Evolutionary conservation across 2,888 invertebrate genomes (phyloP), one percentile per base, ranked within the genome.

Genomic region (Lasioglossum marginatum): DNA sequence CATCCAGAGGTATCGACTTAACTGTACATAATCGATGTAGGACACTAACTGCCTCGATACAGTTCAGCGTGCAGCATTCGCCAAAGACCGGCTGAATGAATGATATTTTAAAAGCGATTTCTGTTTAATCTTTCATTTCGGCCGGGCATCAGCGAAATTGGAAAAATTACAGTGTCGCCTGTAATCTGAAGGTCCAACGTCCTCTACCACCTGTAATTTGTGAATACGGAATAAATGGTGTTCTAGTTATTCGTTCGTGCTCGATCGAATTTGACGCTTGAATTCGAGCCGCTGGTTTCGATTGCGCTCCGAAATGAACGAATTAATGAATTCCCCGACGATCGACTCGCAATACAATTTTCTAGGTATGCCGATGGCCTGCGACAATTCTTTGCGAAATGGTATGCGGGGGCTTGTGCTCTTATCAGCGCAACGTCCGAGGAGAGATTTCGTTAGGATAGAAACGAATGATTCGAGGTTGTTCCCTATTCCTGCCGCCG

Each of bases 321-420:
- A 70, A 70, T 70, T 70, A 70, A 70, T 70, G 70, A 70, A 70
- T 70, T 70, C 40, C 2, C 40, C 5, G 70, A n/a, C n/a, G 70
- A n/a, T 70, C 40, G 14, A 23, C 23, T 37, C 4, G 23, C 68
- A 37, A 68, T 23, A 37, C 37, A 37, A 37, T 23, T 43, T 14
- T 31, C 68, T 68, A 10, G 68, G 37, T 40, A n/a, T n/a, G 40
- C 2, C 68, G 68, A 37, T 14, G 37, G 23, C 4, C 12, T 1
- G 37, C 12, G 40, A 40, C 23, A 6, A 40, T 88, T 90, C 85
- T 79, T 82, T 80, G 52, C 66, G 6, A 40, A n/a, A n/a, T n/a
- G 23, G 34, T 34, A 19, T 37, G 66, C 34, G 66, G 19, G 16
- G 16, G 4, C 16, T 31, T 4, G 37, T 27, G 60, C 10, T 23